phyloP scores from a whole-genome alignment of 64 coral and sea anemone genomes.

The Catalaphyllia jardinei region DNA sequence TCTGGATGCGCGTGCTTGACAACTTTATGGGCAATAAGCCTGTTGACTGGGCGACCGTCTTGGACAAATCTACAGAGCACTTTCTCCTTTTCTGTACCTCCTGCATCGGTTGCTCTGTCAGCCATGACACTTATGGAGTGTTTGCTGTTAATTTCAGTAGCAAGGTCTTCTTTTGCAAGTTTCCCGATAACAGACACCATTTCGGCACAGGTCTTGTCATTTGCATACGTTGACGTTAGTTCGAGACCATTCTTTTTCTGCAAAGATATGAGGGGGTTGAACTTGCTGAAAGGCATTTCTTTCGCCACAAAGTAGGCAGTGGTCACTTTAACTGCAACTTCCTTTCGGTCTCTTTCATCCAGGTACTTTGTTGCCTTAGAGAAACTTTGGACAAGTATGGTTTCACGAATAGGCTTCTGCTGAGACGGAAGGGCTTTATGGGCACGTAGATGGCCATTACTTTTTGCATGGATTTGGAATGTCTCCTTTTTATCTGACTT shows the following conservation, averaged over 20 bases:
- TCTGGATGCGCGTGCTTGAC: slow-evolving; percentile 11
- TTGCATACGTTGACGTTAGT: background rate
- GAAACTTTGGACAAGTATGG: too few species aligned
- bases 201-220: background rate
- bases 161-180: too few species aligned
- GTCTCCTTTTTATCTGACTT: too few species aligned
- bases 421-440: too few species aligned
- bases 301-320: background rate
- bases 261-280: background rate
- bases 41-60: background rate
- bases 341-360: too few species aligned
- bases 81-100: background rate
- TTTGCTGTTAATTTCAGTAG: too few species aligned
- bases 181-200: background rate
- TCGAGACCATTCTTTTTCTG: background rate
- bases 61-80: slow-evolving; percentile 12
- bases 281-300: background rate
- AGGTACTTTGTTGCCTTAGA: too few species aligned
- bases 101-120: background rate
- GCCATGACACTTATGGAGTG: background rate
- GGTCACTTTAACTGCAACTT: too few species aligned
- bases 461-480: too few species aligned
- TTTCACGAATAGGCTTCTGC: too few species aligned
- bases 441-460: too few species aligned
- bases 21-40: background rate